phyloP scores from a whole-genome alignment of 2,797 vertebrate genomes.

The Silurus aristotelis region DNA sequence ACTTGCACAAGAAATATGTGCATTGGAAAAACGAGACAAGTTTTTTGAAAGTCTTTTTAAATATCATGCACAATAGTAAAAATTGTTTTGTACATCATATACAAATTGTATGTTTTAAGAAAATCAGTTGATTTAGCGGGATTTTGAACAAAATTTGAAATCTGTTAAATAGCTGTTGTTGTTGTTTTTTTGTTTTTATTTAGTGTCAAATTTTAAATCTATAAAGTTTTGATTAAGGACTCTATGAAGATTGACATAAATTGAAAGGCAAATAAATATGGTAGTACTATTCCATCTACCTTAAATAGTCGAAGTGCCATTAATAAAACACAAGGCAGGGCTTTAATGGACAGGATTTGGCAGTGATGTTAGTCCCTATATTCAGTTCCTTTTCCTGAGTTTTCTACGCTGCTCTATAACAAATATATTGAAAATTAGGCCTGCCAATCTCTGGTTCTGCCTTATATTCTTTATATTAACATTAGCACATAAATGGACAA shows the following conservation, averaged over 20 bases:
- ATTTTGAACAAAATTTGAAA: background rate
- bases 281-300: background rate
- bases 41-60: too few species aligned
- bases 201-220: background rate
- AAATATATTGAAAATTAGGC: constrained; percentile 38
- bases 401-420: constrained; percentile 34
- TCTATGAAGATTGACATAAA: background rate
- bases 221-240: background rate
- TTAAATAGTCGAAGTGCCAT: background rate
- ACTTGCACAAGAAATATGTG: background rate
- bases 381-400: constrained; percentile 45
- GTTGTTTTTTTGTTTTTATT: too few species aligned
- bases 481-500: constrained; percentile 49
- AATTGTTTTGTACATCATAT: background rate
- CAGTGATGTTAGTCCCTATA: constrained; percentile 44
- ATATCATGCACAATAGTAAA: background rate
- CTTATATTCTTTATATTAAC: background rate
- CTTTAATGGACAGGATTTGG: constrained; percentile 43
- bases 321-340: constrained; percentile 21
- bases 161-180: background rate
- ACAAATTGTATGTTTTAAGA: background rate
- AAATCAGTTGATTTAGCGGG: background rate
- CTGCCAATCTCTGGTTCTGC: constrained; percentile 32
- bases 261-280: background rate
- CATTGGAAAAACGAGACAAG: background rate